Percentiles rank a stretch among this genome's conserved stretches.
Evolutionary conservation across 2,113 vertebrate genomes (phyloP).

Genomic region (Pseudorectes ferrugineus): DNA sequence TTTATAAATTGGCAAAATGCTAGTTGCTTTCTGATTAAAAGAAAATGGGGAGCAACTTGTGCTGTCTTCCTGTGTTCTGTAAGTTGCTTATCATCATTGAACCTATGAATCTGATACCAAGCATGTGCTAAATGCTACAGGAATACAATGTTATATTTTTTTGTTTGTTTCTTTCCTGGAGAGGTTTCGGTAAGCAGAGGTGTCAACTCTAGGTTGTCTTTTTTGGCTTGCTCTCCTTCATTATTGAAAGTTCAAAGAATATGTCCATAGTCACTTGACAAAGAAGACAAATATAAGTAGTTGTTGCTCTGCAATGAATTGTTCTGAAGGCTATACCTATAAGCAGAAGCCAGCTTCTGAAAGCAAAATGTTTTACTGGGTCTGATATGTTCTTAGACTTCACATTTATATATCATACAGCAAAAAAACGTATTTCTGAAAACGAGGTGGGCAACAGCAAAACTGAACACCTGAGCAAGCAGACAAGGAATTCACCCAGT

Average conservation of each 20-base stretch:
- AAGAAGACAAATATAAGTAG: neutral
- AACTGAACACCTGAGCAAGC: neutral
- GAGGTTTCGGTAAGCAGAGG: neutral
- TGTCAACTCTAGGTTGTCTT: neutral
- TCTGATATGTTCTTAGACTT: neutral
- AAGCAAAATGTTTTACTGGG: neutral
- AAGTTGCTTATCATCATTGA: neutral
- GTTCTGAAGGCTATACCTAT: neutral
- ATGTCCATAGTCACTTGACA: neutral
- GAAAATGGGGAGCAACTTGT: neutral
- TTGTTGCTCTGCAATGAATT: neutral
- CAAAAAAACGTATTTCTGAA: neutral
- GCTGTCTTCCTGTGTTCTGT: neutral
- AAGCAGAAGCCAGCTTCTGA: neutral
- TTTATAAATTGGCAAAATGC: neutral
- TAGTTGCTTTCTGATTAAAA: neutral
- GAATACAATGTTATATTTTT: accelerated
- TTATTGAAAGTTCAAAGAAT: neutral
- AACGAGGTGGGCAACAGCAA: neutral
- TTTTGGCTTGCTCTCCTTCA: neutral
- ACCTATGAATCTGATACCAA: neutral
- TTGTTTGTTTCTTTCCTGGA: neutral
- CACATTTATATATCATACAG: neutral
- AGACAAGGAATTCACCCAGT: neutral
- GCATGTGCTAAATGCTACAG: neutral